phyloP scores from a whole-genome alignment of 2,888 invertebrate species.

The Cephus spinipes region DNA sequence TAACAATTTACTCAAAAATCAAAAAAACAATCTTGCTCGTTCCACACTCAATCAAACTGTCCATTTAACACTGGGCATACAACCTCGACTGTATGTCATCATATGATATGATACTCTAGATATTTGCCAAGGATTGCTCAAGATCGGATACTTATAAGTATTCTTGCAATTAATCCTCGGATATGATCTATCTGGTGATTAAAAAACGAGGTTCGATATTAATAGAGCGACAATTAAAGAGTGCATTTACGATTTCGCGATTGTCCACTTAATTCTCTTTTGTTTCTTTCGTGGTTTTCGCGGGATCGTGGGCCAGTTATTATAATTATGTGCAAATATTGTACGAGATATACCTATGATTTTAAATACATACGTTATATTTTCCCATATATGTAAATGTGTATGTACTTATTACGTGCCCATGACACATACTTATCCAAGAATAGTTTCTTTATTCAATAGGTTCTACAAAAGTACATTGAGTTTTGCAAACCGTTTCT shows the following conservation, averaged over 20 bases:
- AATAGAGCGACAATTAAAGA: conserved; percentile 11
- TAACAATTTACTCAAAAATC: not conserved
- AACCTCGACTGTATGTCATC: not conserved
- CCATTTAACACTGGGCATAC: not conserved
- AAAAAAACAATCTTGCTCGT: not conserved
- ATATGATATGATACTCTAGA: not conserved
- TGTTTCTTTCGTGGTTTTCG: not conserved
- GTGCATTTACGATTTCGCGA: not conserved
- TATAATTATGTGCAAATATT: conserved; percentile 10
- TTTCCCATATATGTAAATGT: conserved; percentile 31
- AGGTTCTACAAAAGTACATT: not conserved
- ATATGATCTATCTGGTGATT: not conserved
- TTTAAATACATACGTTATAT: conserved; percentile 43
- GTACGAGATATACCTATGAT: conserved; percentile 16
- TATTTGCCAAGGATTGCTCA: not conserved
- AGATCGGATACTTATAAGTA: not conserved
- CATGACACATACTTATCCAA: not conserved
- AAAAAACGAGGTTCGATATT: conserved; percentile 16
- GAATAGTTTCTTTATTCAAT: not conserved
- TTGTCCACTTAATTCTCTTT: not conserved
- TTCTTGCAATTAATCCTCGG: not conserved
- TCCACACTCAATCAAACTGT: not conserved
- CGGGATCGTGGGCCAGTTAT: not conserved
- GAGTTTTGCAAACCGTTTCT: not conserved
- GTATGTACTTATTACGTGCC: not conserved